Evolutionary conservation across 1,140 invertebrate species (phyloP), one percentile per base, ranked within the genome.

Genomic region (Papilio dardanus): DNA sequence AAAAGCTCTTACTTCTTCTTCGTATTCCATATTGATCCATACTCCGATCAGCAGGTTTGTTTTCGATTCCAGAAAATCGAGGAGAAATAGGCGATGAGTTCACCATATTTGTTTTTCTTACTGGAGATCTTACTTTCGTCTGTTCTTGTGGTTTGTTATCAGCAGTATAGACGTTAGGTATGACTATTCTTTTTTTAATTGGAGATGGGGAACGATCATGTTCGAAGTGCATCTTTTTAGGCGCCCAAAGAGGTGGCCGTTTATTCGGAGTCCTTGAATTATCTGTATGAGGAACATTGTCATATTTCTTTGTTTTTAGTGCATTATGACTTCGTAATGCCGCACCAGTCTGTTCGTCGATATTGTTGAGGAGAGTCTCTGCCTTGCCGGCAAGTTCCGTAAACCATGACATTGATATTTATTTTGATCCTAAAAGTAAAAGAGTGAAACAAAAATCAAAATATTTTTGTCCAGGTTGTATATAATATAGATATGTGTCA

Each of bases 331-430:
- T 89, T 50, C 89, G 86, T 35, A 96, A 88, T 50, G 96, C 97
- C 30, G 95, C 95, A 2, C 97, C 97, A 19, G 97, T 97, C 87
- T 96, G 96, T 86, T 97, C 95, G 85, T 98, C 97, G 67, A 98
- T 95, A 92, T 97, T 97, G 86, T 97, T 97, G 8, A 98, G 93
- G 33, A 98, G 94, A 88, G 96, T 95, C 88, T 98, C 97, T 37
- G 97, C 97, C 92, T 96, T 97, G n/a, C 96, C 97, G 79, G 97
- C 97, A 40, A 98, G 94, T 76, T 96, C 97, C 81, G 96, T 95
- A 71, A 98, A 94, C 97, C 97, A 98, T 81, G 97, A 96, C 97
- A 98, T 98, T 83, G 80, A 81, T 74, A 69, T 37, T 77, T 82
- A 62, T 73, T 75, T 77, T 62, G 74, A 65, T 50, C 67, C 77